A percentile compares a stretch with the other conserved stretches of the same genome.
Conservation (phyloP, 1,140 invertebrate species). For the Caerostris extrusa region DNA sequence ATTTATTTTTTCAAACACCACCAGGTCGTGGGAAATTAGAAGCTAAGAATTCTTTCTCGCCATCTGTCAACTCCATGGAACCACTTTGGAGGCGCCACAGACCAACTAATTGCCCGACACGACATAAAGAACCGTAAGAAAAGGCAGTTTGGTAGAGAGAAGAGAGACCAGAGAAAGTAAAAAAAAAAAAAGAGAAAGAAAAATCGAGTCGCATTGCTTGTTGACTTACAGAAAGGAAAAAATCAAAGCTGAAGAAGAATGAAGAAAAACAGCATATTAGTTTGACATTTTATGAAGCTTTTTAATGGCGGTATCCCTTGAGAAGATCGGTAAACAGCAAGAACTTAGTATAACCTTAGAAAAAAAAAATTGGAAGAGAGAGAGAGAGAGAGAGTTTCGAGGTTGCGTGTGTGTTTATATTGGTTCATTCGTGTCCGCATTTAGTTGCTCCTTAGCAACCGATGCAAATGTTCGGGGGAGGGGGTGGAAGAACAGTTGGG, state of each 20-base stretch:
- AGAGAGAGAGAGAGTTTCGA: neutral
- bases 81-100: constrained; percentile 49
- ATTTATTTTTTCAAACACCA: neutral
- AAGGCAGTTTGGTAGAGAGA: constrained; percentile 12
- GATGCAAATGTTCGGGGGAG: neutral
- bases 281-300: constrained; percentile 58
- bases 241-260: constrained; percentile 29
- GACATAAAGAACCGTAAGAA: constrained; percentile 75
- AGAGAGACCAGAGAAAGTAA: neutral
- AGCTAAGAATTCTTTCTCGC: constrained; percentile 20
- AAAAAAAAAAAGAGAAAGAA: neutral
- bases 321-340: constrained; percentile 51
- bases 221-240: constrained; percentile 61
- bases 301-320: constrained; percentile 39
- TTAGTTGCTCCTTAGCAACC: constrained; percentile 55
- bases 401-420: constrained; percentile 49
- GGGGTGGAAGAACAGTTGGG: neutral
- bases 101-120: constrained; percentile 61
- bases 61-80: constrained; percentile 65
- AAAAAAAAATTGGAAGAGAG: neutral
- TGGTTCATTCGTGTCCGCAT: constrained; percentile 21
- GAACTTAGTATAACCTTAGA: constrained; percentile 21
- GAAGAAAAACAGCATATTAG: constrained; percentile 36
- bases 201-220: neutral
- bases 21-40: constrained; percentile 69